Conservation (phyloP, 2,113 vertebrate species). For the Silurus glanis region DNA sequence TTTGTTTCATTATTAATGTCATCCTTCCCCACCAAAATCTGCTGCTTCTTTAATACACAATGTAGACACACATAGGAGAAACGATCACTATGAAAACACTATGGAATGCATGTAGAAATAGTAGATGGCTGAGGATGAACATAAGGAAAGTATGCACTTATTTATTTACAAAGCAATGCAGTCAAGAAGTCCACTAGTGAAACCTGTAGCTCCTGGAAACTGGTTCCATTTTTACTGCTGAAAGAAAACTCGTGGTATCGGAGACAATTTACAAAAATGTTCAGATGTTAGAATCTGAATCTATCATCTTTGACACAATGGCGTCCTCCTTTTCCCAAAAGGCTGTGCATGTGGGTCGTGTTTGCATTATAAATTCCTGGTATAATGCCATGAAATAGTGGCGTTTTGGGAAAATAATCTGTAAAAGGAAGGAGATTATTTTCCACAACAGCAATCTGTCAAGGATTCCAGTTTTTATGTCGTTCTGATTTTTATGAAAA, state of each 20-base stretch:
- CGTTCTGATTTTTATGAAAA: background rate
- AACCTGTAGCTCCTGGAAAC: background rate
- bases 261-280: background rate
- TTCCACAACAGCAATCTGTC: background rate
- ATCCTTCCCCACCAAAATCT: background rate
- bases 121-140: background rate
- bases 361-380: background rate
- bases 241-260: background rate
- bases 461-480: background rate
- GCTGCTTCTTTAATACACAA: background rate
- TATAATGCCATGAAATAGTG: background rate
- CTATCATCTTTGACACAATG: background rate
- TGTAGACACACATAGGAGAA: background rate
- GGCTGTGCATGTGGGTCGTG: background rate
- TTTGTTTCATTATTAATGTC: background rate
- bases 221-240: constrained; percentile 3
- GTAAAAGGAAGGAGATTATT: background rate
- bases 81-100: background rate
- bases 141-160: background rate
- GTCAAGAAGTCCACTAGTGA: background rate
- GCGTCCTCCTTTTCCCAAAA: background rate
- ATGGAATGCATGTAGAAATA: background rate
- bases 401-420: background rate
- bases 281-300: background rate
- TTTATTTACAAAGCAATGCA: background rate